phyloP scores from a whole-genome alignment of 2,113 vertebrate genomes.

The Clarias macrocephalus region DNA sequence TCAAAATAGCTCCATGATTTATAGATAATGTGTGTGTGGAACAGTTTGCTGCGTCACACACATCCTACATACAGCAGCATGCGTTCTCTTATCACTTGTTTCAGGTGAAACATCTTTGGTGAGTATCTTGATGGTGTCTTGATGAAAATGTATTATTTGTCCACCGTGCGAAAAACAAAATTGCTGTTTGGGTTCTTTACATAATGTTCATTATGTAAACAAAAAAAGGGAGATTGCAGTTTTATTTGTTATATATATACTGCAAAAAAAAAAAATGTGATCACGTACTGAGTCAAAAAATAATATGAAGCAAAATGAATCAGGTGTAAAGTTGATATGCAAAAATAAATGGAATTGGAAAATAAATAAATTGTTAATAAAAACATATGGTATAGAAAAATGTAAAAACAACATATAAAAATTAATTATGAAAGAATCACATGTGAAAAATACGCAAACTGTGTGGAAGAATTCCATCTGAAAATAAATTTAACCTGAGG shows the following conservation, averaged over 20 bases:
- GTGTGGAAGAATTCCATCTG: no score
- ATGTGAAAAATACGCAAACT: neutral
- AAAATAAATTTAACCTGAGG: no score
- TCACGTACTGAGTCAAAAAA: neutral
- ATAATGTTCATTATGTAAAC: neutral
- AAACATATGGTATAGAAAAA: neutral
- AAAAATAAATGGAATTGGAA: neutral
- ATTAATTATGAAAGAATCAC: neutral
- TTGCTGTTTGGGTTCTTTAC: neutral
- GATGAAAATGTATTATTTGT: no score
- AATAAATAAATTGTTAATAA: neutral
- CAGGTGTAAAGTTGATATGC: no score
- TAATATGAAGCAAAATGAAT: neutral
- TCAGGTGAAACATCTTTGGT: no score
- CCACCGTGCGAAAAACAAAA: neutral
- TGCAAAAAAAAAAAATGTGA: neutral
- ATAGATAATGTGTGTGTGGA: neutral
- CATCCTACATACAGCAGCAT: neutral
- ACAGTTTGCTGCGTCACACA: neutral
- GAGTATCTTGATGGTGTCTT: neutral
- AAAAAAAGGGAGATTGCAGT: neutral
- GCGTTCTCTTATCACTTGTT: neutral
- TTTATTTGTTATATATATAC: neutral
- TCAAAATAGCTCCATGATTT: slow-evolving; percentile 28
- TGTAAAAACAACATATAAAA: neutral